Evolutionary conservation across 2,797 vertebrate genomes (phyloP), one percentile per base, ranked within the genome.

Genomic region (Gymnodraco acuticeps): DNA sequence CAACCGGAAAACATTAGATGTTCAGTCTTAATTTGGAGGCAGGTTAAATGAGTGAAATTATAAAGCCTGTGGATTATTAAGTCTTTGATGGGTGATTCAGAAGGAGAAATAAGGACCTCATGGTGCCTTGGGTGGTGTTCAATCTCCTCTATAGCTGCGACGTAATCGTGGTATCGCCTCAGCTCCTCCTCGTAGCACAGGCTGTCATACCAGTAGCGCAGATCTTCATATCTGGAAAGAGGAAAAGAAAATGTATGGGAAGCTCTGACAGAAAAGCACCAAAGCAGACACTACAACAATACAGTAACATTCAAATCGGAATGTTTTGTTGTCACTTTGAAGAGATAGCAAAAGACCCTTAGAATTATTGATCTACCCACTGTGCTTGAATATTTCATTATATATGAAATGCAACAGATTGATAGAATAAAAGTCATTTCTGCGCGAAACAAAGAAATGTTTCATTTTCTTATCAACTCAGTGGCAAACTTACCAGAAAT

Each of bases 181-280:
- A 95, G 86, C 51, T 94, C 93, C 72, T 95, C 95, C 62, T 95
- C 93, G 14, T 94, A 95, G 81, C 93, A 95, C 65, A 95, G 81
- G 56, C 92, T 94, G 79, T 95, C 93, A 11, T 94, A 95, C 95
- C 94, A 95, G 82, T 95, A 95, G 19, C 95, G 92, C 82, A 95
- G 84, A 45, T 95, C 95, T 77, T 96, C 94, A 10, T 94, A 95
- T 74, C 95, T 96, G 69, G 1, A 76, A 10, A 12, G 14, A 77
- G 3, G 9, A 23, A 15, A 31, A 6, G 2, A 73, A 13, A 48
- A 51, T 15, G 70, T 42, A 46, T 74, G 9, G 3, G 60, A 19
- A 31, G 31, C 41, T 56, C 3, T 46, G 4, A 56, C 4, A 19
- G 4, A 53, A 5, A 6, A 3, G 4, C 2, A 47, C 8, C 7